Evolutionary conservation across 1,140 invertebrate genomes (phyloP).

Genomic region (Leptopilina boulardi): DNA sequence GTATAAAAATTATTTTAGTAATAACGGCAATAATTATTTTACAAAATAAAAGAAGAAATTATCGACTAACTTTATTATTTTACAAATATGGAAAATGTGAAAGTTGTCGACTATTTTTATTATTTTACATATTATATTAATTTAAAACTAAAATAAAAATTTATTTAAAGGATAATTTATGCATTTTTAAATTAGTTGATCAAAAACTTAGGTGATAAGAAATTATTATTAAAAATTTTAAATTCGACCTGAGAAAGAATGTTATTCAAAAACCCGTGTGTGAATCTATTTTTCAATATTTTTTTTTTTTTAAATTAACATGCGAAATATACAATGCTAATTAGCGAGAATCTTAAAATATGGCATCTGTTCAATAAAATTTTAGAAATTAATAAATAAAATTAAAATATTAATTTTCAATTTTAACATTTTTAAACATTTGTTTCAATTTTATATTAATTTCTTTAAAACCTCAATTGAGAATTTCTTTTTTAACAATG

Average conservation of each 20-base stretch:
- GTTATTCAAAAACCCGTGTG: background rate
- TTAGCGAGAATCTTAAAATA: background rate
- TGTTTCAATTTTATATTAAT: background rate
- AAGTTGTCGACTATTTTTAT: too few relatives aligned
- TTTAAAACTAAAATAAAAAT: background rate
- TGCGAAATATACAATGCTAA: constrained; percentile 7
- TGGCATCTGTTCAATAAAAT: background rate
- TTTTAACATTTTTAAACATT: background rate
- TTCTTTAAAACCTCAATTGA: too few relatives aligned
- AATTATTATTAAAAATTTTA: background rate
- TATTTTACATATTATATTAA: background rate
- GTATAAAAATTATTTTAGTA: too few relatives aligned
- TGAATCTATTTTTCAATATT: background rate
- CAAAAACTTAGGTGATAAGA: background rate
- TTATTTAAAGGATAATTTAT: background rate
- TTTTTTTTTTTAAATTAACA: background rate
- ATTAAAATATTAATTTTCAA: too few relatives aligned
- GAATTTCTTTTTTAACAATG: too few relatives aligned
- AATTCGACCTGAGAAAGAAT: constrained; percentile 5
- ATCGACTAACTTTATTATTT: background rate
- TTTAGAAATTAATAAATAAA: background rate
- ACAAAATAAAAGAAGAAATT: too few relatives aligned
- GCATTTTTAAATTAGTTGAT: too few relatives aligned
- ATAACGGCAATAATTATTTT: too few relatives aligned
- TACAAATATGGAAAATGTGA: background rate